Base-by-base conservation (phyloP, 1,140 invertebrate genomes). In the Episyrphus balteatus region DNA sequence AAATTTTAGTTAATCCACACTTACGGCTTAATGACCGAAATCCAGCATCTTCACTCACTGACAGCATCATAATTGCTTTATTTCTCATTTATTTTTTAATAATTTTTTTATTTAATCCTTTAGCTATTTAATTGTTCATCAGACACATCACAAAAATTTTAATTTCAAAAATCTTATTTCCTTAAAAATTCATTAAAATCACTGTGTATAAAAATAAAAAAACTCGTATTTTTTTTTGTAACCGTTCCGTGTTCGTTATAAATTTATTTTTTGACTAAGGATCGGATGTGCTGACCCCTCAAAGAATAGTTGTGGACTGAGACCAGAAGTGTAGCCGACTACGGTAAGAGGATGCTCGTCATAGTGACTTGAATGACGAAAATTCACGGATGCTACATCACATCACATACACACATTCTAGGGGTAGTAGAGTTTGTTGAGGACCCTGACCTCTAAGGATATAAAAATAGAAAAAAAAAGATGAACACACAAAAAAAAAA, bases 11-110 rank as follows among this genome's bases (percentile, higher is more conserved):
- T 47, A 47, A 33, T 10, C 26, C 32, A 44, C 42, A 68, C 65
- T 68, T 68, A 68, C 65, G 65, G 58, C 62, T 68, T 53, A 67
- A 56, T 44, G 65, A 68, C 54, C 61, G 58, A 63, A 68, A 68
- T 67, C 65, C 65, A 52, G 65, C 62, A 62, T 68, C 65, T 54
- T 68, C 65, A 55, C 65, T 67, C 52, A 67, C 64, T 42, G 65
- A 68, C 52, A 68, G 52, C 62, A 68, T 62, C 59, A 41, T 47
- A 3, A 30, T 64, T 65, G 54, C 60, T 62, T 49, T 60, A 62
- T 58, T 62, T 62, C 51, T 54, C 47, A 9, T 26, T 46, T 7
- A 42, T 44, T 51, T 38, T 17, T 42, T 11, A 31, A 40, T 18
- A 21, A 5, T 26, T 26, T 26, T 5, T 26, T 26, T 40, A 6